phyloP scores from a whole-genome alignment of 2,113 vertebrate species.

The Paedocypris sp. region DNA sequence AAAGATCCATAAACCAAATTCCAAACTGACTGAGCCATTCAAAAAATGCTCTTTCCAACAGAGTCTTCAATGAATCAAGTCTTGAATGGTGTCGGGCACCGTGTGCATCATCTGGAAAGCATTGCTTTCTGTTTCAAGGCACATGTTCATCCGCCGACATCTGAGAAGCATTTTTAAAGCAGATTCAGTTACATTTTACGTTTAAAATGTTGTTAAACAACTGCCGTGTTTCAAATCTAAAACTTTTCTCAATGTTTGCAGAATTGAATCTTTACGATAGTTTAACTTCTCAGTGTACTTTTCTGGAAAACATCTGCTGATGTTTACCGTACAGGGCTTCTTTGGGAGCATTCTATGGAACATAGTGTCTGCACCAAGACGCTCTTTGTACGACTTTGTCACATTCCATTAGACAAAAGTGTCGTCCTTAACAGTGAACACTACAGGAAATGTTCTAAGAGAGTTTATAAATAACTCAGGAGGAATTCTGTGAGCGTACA shows the following conservation, averaged over 20 bases:
- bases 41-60: neutral
- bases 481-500: neutral
- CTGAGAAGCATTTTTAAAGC: neutral
- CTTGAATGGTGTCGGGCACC: too few species aligned
- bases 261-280: too few species aligned
- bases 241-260: too few species aligned
- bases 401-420: slow-evolving; percentile 6
- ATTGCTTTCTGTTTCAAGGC: neutral
- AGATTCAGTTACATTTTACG: neutral
- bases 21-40: too few species aligned
- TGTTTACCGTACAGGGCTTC: neutral
- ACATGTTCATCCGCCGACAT: neutral
- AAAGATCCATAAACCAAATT: too few species aligned
- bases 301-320: neutral
- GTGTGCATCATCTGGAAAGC: neutral
- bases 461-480: slow-evolving; percentile 6
- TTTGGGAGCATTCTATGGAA: neutral
- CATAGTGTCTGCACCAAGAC: neutral
- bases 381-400: too few species aligned
- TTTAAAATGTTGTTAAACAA: neutral
- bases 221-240: too few species aligned
- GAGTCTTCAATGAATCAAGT: too few species aligned
- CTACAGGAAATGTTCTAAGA: neutral
- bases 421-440: neutral
- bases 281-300: too few species aligned